Evolutionary conservation across 1,140 invertebrate species (phyloP), one percentile per base, ranked within the genome.

Genomic region (Lepidurus packardi): DNA sequence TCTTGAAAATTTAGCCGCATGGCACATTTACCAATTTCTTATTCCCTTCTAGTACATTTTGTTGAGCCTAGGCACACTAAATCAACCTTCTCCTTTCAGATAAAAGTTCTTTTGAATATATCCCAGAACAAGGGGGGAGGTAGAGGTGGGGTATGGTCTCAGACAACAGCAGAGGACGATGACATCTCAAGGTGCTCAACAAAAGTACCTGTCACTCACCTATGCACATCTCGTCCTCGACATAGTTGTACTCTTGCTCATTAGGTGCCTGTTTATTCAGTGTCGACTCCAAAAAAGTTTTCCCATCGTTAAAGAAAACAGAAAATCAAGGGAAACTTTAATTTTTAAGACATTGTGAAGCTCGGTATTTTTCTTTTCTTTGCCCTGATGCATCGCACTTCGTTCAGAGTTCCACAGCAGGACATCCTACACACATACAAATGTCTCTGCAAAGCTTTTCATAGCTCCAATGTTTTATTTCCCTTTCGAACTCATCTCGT

Each of bases 301-400:
- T 75, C 16, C 44, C 41, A 75, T 75, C 44, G 74, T 75, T 75
- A 75, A 75, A 75, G 41, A 75, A 74, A 34, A 34, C 34, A 34
- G 43, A 13, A 21, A 74, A 74, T 43, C 21, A 10, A 75, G 74
- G 25, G 25, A 25, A 11, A 75, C 42, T 11, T 42, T 43, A 75
- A n/a, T 16, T 16, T 11, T 16, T 42, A 9, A 34, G 8, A 16
- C 74, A 43, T 6, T 41, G 16, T 21, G 74, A 5, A 43, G 16
- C 10, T n/a, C 24, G n/a, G 34, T 24, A n/a, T 74, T 74, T 24
- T 74, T 24, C 43, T 25, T 74, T 2, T 24, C 43, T 74, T 74
- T 74, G 11, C 2, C 25, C 43, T 34, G 53, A 65, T 9, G 53
- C 53, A 65, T 65, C 53, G 8, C 16, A 65, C 16, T 65, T 65